phyloP scores from a whole-genome alignment of 2,888 invertebrate species.

The Troglohyphantes excavatus region DNA sequence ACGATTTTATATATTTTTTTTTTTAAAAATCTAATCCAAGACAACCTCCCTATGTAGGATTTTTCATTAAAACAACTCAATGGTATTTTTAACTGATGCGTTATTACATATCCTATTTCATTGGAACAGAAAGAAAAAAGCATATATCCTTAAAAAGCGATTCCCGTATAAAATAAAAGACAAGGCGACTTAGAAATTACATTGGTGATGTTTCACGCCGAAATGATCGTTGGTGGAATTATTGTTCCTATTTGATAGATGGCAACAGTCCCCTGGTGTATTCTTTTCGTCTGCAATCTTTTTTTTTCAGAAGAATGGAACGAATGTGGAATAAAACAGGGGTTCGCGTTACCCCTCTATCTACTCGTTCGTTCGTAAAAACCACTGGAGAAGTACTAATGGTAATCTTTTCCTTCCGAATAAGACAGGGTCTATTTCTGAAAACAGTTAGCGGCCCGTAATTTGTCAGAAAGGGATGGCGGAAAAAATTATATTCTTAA shows the following conservation, averaged over 20 bases:
- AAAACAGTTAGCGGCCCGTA: constrained; percentile 19
- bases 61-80: no score
- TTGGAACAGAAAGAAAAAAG: not conserved
- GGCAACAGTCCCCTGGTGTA: constrained; percentile 25
- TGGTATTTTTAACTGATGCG: no score
- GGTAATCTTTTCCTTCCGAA: constrained; percentile 29
- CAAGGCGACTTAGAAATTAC: constrained; percentile 22
- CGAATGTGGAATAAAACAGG: not conserved
- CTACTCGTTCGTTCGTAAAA: constrained; percentile 13
- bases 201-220: constrained; percentile 44
- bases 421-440: constrained; percentile 24
- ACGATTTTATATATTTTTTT: no score
- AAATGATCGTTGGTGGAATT: constrained; percentile 9
- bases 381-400: constrained; percentile 27
- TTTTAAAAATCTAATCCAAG: no score
- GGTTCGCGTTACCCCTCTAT: not conserved
- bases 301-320: not conserved
- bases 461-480: constrained; percentile 31
- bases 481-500: constrained; percentile 20
- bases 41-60: no score
- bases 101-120: no score
- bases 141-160: not conserved
- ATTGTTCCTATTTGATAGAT: constrained; percentile 25
- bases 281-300: constrained; percentile 23
- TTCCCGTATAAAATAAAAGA: not conserved